phyloP scores from a whole-genome alignment of 2,888 invertebrate genomes.

The Colostygia pectinataria region DNA sequence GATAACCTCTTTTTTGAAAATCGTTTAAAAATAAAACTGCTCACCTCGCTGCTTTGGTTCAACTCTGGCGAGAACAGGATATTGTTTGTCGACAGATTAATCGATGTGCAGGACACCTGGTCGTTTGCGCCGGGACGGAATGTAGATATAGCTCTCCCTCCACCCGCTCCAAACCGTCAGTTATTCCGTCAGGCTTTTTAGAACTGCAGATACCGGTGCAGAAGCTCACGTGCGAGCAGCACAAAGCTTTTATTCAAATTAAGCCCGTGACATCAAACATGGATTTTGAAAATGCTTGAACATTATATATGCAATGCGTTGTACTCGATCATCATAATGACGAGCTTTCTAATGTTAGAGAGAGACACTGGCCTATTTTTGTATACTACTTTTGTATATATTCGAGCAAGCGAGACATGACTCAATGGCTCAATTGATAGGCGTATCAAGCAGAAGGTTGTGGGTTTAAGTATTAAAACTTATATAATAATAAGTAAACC shows the following conservation, averaged over 20 bases:
- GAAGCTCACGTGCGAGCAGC: not conserved
- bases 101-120: constrained; percentile 54
- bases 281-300: not conserved
- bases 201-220: constrained; percentile 4
- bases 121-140: constrained; percentile 18
- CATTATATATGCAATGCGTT: no score
- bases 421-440: no score
- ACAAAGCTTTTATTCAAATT: constrained; percentile 1
- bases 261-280: not conserved
- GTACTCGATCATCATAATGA: no score
- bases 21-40: no score
- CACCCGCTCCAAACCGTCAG: not conserved
- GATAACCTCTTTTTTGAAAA: no score
- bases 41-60: not conserved
- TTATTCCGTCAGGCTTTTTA: constrained; percentile 17
- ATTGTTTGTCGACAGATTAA: constrained; percentile 65
- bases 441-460: no score
- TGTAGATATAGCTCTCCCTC: constrained; percentile 14
- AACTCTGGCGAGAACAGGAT: constrained; percentile 27
- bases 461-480: no score
- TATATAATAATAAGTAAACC: no score
- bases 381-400: no score
- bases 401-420: no score
- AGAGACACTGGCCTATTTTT: no score
- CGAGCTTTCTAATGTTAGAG: no score